Conservation (phyloP, 1,140 invertebrate species). For the Heliconius himera region DNA sequence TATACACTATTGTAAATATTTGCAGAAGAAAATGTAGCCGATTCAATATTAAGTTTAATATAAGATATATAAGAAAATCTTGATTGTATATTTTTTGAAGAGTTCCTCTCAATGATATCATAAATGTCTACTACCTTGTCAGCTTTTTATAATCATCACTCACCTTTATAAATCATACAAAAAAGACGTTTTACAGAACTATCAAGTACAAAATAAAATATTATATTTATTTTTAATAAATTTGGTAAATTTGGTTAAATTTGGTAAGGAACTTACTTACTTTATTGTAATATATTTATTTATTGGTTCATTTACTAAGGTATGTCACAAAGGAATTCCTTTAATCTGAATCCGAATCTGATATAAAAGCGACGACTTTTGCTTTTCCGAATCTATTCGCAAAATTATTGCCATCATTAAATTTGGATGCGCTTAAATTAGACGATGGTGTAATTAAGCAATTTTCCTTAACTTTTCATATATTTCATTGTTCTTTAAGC, state of each 20-base stretch:
- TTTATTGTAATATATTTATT: neutral
- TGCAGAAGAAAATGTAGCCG: no score
- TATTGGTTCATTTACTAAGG: neutral
- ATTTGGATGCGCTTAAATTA: slow-evolving; percentile 29
- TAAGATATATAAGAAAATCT: no score
- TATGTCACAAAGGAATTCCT: neutral
- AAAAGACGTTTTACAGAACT: no score
- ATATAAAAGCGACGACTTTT: slow-evolving; percentile 3
- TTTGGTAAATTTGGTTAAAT: no score
- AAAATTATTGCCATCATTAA: slow-evolving; percentile 30
- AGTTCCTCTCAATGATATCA: no score
- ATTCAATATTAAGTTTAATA: no score
- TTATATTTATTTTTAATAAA: neutral
- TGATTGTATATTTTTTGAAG: no score
- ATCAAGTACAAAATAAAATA: no score
- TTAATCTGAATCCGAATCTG: neutral
- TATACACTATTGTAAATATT: no score
- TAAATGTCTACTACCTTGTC: no score
- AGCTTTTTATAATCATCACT: no score
- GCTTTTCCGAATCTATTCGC: slow-evolving; percentile 29
- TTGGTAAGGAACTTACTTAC: neutral
- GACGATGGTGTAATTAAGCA: slow-evolving; percentile 19
- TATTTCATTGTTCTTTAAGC: slow-evolving; percentile 24
- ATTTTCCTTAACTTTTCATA: slow-evolving; percentile 2
- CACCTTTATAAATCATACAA: no score